These are phyloP conservation scores for Saccopteryx bilineata DNA, from an alignment of 2,113 vertebrate genomes.

Conservation along the genomic window DNA sequence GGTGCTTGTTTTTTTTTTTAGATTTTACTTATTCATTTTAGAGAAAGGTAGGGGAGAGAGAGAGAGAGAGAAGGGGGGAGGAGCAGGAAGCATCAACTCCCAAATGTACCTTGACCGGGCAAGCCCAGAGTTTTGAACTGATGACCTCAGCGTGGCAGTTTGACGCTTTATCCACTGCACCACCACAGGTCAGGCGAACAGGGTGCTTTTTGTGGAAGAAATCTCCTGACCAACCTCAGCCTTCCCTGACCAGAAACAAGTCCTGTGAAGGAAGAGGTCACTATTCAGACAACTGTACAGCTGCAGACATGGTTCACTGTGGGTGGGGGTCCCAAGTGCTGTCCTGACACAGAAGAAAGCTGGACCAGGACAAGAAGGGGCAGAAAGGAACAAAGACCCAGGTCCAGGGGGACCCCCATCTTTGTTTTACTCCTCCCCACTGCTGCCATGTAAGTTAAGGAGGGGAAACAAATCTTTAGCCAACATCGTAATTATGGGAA, in stretches of 20 bases:
- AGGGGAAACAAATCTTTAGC: neutral
- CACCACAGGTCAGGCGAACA: neutral
- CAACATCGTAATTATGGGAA: neutral
- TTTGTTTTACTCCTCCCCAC: neutral
- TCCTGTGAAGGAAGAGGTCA: neutral
- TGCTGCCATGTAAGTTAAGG: neutral
- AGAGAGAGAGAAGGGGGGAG: too few species aligned
- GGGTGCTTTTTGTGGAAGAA: neutral
- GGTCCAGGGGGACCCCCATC: neutral
- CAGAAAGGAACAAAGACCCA: neutral
- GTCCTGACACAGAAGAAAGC: neutral
- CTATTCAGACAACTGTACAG: neutral
- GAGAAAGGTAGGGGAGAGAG: too few species aligned
- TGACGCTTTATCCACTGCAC: too few species aligned
- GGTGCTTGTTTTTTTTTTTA: neutral
- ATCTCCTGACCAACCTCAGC: neutral
- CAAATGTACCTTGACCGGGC: too few species aligned
- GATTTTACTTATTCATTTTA: too few species aligned
- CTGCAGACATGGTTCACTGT: too few species aligned
- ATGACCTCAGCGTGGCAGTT: too few species aligned
- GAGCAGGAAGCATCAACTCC: too few species aligned
- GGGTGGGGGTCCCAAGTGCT: fast-evolving
- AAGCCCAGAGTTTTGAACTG: too few species aligned
- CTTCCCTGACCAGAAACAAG: neutral
- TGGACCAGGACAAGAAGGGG: neutral